Percentiles rank a stretch among this genome's conserved stretches.
Evolutionary conservation across 2,113 vertebrate genomes (phyloP).

Genomic region (Dicrurus megarhynchus): DNA sequence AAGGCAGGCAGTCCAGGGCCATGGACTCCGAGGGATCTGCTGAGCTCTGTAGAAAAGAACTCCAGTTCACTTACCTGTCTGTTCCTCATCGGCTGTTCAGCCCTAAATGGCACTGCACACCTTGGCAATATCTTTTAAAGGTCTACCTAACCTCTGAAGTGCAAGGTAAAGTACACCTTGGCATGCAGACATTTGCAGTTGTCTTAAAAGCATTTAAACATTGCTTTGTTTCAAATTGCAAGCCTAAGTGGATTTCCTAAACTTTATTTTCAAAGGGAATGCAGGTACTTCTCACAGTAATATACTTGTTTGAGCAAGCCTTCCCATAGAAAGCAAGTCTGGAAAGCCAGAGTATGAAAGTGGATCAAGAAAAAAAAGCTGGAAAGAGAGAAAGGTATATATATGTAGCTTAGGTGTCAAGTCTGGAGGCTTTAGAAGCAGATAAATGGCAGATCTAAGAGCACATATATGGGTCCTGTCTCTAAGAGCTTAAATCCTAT

Average conservation of each 20-base stretch:
- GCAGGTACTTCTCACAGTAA: neutral
- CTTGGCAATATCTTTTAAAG: neutral
- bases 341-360: neutral
- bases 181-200: neutral
- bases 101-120: neutral
- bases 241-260: neutral
- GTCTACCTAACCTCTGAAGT: neutral
- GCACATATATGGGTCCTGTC: neutral
- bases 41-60: neutral
- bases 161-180: neutral
- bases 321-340: neutral
- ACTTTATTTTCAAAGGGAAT: neutral
- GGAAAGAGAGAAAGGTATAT: neutral
- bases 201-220: neutral
- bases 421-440: neutral
- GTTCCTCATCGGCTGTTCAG: neutral
- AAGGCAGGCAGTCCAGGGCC: neutral
- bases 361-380: neutral
- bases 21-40: neutral
- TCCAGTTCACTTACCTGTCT: neutral
- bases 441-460: neutral
- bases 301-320: neutral
- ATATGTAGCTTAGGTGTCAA: neutral
- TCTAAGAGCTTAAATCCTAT: neutral
- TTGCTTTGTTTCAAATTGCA: neutral